A percentile compares a stretch with the other conserved stretches of the same genome.
Evolutionary conservation across 2,797 vertebrate genomes (phyloP).

Genomic region (Schizopygopsis pylzovi): DNA sequence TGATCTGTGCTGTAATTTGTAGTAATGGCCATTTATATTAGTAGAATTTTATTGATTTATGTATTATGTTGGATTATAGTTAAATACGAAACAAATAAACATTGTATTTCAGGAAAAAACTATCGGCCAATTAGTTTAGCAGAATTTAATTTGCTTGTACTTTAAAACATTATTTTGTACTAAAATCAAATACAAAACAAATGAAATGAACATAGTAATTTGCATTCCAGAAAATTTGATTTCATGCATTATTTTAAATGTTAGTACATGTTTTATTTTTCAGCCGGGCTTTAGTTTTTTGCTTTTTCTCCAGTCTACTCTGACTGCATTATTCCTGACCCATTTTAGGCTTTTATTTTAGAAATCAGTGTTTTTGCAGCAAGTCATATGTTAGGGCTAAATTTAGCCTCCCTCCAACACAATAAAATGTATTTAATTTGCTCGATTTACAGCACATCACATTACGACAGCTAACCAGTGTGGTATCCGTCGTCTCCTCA

Average conservation of each 20-base stretch:
- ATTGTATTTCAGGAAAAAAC: neutral
- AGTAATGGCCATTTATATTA: too few species aligned
- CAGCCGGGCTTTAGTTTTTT: neutral
- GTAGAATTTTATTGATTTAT: too few species aligned
- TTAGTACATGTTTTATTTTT: neutral
- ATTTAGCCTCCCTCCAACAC: constrained; percentile 41
- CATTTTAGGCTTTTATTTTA: constrained; percentile 41
- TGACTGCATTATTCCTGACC: constrained; percentile 37
- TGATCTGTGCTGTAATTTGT: too few species aligned
- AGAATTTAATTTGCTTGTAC: neutral
- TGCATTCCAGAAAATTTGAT: neutral
- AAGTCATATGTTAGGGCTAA: constrained; percentile 27
- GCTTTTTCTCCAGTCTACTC: neutral
- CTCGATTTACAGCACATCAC: constrained; percentile 19
- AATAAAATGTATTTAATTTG: constrained; percentile 32
- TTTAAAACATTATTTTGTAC: neutral
- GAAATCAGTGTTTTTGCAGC: constrained; percentile 39
- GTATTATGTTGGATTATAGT: too few species aligned
- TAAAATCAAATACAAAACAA: neutral
- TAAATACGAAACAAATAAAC: too few species aligned
- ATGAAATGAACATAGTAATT: neutral
- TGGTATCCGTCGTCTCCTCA: neutral
- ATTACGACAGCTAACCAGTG: constrained; percentile 1
- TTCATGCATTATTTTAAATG: neutral
- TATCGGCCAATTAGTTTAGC: neutral